These are phyloP conservation scores for Sciurus carolinensis DNA, from an alignment of 2,797 vertebrate genomes.

Conservation along the genomic window DNA sequence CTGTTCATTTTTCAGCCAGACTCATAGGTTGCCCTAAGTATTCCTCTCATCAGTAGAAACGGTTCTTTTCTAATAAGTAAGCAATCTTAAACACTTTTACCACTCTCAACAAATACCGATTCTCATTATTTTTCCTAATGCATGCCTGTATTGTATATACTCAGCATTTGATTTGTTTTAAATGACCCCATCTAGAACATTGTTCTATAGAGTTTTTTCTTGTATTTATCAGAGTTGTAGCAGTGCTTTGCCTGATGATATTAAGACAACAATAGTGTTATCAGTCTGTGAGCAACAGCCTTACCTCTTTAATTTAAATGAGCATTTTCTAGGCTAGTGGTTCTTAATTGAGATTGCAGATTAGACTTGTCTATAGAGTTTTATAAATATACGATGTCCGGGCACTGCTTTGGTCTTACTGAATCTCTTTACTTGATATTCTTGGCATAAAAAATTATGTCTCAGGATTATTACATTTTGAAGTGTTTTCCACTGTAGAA, in stretches of 20 bases:
- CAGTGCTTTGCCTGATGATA: slow-evolving; percentile 34
- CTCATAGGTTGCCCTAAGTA: background rate
- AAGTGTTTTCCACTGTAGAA: slow-evolving; percentile 24
- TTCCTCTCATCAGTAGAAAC: slow-evolving; percentile 38
- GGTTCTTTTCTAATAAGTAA: slow-evolving; percentile 47
- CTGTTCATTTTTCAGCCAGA: slow-evolving; percentile 47
- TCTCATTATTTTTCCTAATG: slow-evolving; percentile 20
- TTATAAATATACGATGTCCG: slow-evolving; percentile 39
- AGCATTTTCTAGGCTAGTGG: slow-evolving; percentile 20
- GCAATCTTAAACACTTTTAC: background rate
- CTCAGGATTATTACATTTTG: slow-evolving; percentile 36
- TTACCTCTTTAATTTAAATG: slow-evolving; percentile 64
- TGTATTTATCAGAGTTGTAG: background rate
- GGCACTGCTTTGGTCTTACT: slow-evolving; percentile 29
- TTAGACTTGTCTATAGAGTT: slow-evolving; percentile 21
- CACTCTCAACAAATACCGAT: background rate
- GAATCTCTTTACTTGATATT: slow-evolving; percentile 49
- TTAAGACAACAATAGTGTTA: slow-evolving; percentile 14
- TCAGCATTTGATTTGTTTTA: slow-evolving; percentile 54
- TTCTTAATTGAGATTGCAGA: slow-evolving; percentile 46
- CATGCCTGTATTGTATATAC: background rate
- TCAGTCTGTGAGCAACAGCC: background rate
- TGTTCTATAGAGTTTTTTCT: slow-evolving; percentile 59
- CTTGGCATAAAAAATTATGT: slow-evolving; percentile 44
- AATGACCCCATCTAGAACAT: background rate